Percentiles rank a stretch among this genome's conserved stretches.
Conservation (phyloP, 2,113 vertebrate species). For the Geococcyx californianus region DNA sequence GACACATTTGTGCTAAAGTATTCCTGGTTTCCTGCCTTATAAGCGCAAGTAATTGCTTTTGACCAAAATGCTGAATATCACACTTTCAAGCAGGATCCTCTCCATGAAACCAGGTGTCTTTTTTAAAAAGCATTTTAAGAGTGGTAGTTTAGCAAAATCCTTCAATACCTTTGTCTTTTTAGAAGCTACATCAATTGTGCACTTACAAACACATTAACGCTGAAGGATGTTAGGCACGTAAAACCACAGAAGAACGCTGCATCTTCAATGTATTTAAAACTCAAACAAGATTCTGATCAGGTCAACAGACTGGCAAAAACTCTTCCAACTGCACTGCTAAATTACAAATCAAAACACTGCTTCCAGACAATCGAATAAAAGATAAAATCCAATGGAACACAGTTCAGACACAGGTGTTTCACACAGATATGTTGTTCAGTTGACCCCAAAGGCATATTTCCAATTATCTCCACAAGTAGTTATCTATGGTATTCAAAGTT, state of each 20-base stretch:
- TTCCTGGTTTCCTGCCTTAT: not conserved
- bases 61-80: not conserved
- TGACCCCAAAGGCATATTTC: not conserved
- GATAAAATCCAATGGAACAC: not conserved
- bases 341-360: not conserved
- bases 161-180: not conserved
- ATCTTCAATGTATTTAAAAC: not conserved
- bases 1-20: not conserved
- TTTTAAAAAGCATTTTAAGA: not conserved
- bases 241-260: not conserved
- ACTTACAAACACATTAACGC: not conserved
- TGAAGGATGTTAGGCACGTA: not conserved
- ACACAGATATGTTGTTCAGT: not conserved
- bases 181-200: not conserved
- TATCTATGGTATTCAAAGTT: not conserved
- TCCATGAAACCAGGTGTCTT: not conserved
- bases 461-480: not conserved
- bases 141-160: not conserved
- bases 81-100: not conserved
- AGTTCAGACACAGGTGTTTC: not conserved
- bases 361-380: not conserved
- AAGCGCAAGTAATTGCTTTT: not conserved
- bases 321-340: too few relatives aligned
- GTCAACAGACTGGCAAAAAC: not conserved
- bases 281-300: not conserved